Percentiles rank a stretch among this genome's conserved stretches.
Evolutionary conservation across 2,888 invertebrate genomes (phyloP).

Genomic region (Syritta pipiens): DNA sequence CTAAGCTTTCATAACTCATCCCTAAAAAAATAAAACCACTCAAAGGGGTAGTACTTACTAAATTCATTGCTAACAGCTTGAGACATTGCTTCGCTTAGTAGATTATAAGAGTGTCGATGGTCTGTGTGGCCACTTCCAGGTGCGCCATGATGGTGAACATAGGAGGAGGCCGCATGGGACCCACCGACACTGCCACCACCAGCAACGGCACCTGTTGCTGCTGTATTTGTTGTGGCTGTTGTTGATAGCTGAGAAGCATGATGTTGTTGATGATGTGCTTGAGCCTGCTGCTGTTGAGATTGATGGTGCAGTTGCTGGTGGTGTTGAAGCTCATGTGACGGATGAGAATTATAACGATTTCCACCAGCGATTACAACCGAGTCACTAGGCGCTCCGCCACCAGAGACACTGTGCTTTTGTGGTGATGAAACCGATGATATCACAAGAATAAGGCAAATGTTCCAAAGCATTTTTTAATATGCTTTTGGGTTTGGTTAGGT

Average conservation of each 20-base stretch:
- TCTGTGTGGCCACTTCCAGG: slow-evolving; percentile 73
- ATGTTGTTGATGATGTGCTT: slow-evolving; percentile 6
- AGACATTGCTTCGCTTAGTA: slow-evolving; percentile 82
- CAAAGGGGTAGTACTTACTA: no score
- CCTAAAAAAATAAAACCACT: no score
- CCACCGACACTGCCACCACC: slow-evolving; percentile 64
- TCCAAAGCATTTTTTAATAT: slow-evolving; percentile 64
- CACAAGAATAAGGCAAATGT: slow-evolving; percentile 69
- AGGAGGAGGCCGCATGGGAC: slow-evolving; percentile 65
- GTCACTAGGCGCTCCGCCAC: slow-evolving; percentile 73
- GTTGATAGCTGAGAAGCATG: slow-evolving; percentile 45
- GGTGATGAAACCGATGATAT: slow-evolving; percentile 71
- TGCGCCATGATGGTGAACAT: slow-evolving; percentile 70
- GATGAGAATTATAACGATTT: slow-evolving; percentile 69
- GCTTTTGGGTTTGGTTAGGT: slow-evolving; percentile 45
- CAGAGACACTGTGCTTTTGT: slow-evolving; percentile 71
- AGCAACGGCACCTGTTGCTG: slow-evolving; percentile 49
- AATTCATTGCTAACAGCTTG: slow-evolving; percentile 82
- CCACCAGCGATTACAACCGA: slow-evolving; percentile 68
- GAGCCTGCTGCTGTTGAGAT: slow-evolving; percentile 58
- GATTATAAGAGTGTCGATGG: slow-evolving; percentile 79
- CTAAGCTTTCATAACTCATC: no score
- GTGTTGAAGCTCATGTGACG: slow-evolving; percentile 57
- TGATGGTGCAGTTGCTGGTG: slow-evolving; percentile 71
- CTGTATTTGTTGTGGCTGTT: slow-evolving; percentile 29